Percentiles rank a stretch among this genome's conserved stretches.
phyloP scores from a whole-genome alignment of 2,797 vertebrate genomes.

The Cheirogaleus major region DNA sequence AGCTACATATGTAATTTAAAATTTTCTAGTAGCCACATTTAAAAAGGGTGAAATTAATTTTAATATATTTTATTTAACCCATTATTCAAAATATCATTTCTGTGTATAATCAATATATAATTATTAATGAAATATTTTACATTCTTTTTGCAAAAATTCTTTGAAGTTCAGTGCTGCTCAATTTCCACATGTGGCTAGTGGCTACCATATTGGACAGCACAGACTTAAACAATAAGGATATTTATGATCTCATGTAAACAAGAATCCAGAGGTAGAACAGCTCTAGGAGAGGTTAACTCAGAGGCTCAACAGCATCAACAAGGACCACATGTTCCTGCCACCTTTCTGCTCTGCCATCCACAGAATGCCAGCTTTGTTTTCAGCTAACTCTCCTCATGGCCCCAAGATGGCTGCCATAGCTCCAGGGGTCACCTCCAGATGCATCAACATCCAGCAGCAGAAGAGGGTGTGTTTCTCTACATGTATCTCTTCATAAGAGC shows the following conservation, averaged over 20 bases:
- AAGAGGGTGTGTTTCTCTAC: neutral
- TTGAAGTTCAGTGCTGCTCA: neutral
- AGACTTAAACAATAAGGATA: neutral
- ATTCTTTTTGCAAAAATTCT: neutral
- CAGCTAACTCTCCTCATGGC: neutral
- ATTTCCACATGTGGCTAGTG: neutral
- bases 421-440: neutral
- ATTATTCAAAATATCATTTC: neutral
- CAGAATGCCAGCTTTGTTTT: neutral
- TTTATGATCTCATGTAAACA: neutral
- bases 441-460: neutral
- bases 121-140: neutral
- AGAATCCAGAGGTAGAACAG: neutral
- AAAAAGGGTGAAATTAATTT: slow-evolving; percentile 21
- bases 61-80: slow-evolving; percentile 12
- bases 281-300: neutral
- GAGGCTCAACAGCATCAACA: neutral
- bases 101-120: neutral
- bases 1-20: neutral
- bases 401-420: neutral
- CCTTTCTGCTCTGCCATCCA: neutral
- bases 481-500: neutral
- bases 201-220: neutral
- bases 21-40: neutral
- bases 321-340: neutral